phyloP scores from a whole-genome alignment of 2,113 vertebrate species.

The Corvus hawaiiensis region DNA sequence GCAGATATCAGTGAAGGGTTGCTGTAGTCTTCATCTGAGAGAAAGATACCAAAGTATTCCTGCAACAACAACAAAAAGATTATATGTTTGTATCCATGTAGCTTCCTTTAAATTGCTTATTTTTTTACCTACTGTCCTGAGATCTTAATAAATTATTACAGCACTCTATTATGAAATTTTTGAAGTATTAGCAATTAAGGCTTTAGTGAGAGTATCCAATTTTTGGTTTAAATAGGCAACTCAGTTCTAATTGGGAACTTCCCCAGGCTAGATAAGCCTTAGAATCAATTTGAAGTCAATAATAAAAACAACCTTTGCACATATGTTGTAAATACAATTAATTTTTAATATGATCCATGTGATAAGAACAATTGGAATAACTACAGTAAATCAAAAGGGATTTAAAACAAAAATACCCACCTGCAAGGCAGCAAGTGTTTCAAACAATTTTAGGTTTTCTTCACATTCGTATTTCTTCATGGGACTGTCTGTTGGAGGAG shows the following conservation, averaged over 20 bases:
- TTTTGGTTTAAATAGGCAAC: not conserved
- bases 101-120: not conserved
- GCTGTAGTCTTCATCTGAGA: slow-evolving; percentile 81
- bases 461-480: slow-evolving; percentile 81
- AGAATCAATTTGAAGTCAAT: not conserved
- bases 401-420: slow-evolving; percentile 53
- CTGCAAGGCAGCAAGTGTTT: slow-evolving; percentile 83
- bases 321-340: not conserved
- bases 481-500: slow-evolving; percentile 72
- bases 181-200: not conserved
- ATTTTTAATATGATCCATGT: not conserved
- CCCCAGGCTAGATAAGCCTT: not conserved
- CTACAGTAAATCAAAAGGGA: not conserved
- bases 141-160: not conserved
- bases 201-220: not conserved
- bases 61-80: slow-evolving; percentile 1
- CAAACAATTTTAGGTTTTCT: slow-evolving; percentile 80
- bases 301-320: not conserved
- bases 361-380: not conserved
- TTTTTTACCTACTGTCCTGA: not conserved
- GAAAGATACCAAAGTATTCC: slow-evolving; percentile 88
- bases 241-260: not conserved
- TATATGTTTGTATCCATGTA: not conserved
- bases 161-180: not conserved
- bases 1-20: slow-evolving; percentile 70